These are phyloP conservation scores for Vesta saturnalis DNA, from an alignment of 2,888 invertebrate genomes.

Conservation along the genomic window DNA sequence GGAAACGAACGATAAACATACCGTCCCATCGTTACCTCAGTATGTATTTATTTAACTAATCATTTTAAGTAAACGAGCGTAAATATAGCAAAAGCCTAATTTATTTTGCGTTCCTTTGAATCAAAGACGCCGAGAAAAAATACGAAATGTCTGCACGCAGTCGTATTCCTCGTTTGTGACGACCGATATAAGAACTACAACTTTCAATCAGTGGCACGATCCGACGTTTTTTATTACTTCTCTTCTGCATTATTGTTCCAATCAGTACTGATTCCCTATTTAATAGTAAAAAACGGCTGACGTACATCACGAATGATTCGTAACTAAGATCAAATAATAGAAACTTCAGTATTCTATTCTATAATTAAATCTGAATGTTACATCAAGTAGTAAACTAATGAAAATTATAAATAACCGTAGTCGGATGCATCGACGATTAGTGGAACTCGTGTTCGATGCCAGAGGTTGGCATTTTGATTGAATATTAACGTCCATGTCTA, in stretches of 20 bases:
- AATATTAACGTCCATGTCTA: conserved; percentile 33
- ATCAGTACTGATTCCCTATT: conserved; percentile 32
- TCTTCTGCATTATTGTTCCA: conserved; percentile 35
- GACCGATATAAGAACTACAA: conserved; percentile 49
- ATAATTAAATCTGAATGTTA: conserved; percentile 2
- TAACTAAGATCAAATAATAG: background rate
- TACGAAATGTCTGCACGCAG: conserved; percentile 51
- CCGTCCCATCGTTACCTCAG: background rate
- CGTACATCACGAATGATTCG: conserved; percentile 10
- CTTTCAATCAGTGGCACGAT: conserved; percentile 51
- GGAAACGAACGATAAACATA: background rate
- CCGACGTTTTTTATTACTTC: conserved; percentile 45
- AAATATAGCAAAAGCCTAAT: conserved; percentile 48
- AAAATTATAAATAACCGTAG: conserved; percentile 29
- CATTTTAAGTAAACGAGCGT: conserved; percentile 40
- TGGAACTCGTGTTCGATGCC: conserved; percentile 29
- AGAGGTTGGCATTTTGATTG: conserved; percentile 36
- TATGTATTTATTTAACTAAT: conserved; percentile 39
- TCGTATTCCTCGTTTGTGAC: conserved; percentile 47
- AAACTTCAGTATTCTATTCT: conserved; percentile 4
- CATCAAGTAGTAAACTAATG: conserved; percentile 20
- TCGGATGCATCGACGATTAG: conserved; percentile 28
- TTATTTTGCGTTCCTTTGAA: conserved; percentile 49
- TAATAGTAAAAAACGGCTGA: conserved; percentile 26
- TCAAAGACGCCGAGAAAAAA: conserved; percentile 52